Conservation (phyloP, 2,888 invertebrate genomes). For the Sipha maydis region DNA sequence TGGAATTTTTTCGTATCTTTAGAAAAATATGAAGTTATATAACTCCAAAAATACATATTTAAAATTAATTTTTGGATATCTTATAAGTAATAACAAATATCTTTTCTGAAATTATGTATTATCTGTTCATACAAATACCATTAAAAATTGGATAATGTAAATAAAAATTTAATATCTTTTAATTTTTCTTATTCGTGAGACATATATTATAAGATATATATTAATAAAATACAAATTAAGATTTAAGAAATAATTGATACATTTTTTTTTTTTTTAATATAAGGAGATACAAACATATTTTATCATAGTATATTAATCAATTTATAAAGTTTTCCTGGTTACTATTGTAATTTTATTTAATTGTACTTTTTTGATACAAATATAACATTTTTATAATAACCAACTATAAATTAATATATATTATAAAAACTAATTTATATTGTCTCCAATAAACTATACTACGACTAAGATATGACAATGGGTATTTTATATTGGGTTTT, state of each 20-base stretch:
- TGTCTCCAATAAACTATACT: neutral
- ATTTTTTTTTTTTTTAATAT: neutral
- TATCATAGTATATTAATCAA: neutral
- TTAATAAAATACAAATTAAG: constrained; percentile 8
- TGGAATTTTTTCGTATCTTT: no score
- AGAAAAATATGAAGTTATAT: no score
- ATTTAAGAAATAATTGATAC: constrained; percentile 13
- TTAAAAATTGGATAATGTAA: no score
- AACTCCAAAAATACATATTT: no score
- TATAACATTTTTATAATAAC: neutral
- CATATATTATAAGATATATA: neutral
- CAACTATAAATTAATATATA: no score
- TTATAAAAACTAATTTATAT: neutral
- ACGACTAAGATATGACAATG: no score
- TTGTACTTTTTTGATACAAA: neutral
- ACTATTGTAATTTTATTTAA: neutral
- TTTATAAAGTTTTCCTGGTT: neutral
- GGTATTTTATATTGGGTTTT: no score
- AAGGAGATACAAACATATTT: neutral
- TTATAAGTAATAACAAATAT: no score
- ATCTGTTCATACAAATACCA: no score
- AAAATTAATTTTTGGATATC: no score
- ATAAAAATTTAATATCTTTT: neutral
- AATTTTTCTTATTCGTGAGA: constrained; percentile 5
- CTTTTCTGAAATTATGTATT: no score